A percentile compares a stretch with the other conserved stretches of the same genome.
phyloP scores from a whole-genome alignment of 2,113 vertebrate species.

The Calyptommatus sinebrachiatus region DNA sequence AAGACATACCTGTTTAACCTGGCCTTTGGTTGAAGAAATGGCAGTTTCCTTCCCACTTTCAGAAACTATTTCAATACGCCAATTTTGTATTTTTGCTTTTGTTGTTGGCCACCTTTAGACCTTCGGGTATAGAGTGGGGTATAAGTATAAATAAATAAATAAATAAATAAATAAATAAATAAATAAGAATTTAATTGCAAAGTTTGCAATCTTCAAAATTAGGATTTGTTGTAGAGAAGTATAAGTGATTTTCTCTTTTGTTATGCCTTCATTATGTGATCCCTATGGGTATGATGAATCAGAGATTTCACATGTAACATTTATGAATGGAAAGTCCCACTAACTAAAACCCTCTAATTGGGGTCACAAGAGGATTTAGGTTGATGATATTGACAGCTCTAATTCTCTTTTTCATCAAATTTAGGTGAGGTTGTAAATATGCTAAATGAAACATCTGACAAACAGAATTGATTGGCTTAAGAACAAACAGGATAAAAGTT shows the following conservation, averaged over 20 bases:
- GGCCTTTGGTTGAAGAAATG: too few relatives aligned
- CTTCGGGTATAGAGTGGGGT: too few relatives aligned
- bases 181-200: too few relatives aligned
- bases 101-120: too few relatives aligned
- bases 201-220: background rate
- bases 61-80: too few relatives aligned
- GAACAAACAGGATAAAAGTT: background rate
- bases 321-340: background rate
- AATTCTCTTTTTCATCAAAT: background rate
- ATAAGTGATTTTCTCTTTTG: conserved; percentile 11
- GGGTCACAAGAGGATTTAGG: background rate
- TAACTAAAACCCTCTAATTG: background rate
- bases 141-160: too few relatives aligned
- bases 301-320: background rate
- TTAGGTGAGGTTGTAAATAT: background rate
- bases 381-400: background rate
- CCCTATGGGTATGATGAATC: conserved; percentile 28
- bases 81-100: too few relatives aligned
- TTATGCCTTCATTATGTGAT: conserved; percentile 33
- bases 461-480: background rate
- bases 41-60: too few relatives aligned
- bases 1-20: too few relatives aligned
- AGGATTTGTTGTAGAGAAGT: conserved; percentile 12
- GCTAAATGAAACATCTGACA: background rate
- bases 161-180: too few relatives aligned